These are phyloP conservation scores for Diorhabda elongata DNA, from an alignment of 1,140 invertebrate genomes.

Conservation along the genomic window DNA sequence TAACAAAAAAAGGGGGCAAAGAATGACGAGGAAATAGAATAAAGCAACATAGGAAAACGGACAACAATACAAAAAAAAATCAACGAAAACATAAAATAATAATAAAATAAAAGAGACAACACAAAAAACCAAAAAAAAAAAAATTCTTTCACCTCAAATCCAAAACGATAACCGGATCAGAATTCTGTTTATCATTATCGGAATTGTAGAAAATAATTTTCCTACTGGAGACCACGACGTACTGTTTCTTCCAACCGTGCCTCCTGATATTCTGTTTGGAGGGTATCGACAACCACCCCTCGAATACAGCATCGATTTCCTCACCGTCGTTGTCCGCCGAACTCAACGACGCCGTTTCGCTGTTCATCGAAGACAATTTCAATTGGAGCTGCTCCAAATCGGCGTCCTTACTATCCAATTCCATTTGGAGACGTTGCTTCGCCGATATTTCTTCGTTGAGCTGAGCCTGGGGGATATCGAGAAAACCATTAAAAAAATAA, in stretches of 20 bases:
- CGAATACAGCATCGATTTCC: conserved; percentile 64
- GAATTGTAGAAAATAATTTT: conserved; percentile 98
- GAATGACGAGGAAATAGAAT: background rate
- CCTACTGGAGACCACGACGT: conserved; percentile 92
- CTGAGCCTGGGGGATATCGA: conserved; percentile 44
- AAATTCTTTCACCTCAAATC: conserved; percentile 80
- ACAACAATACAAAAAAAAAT: background rate
- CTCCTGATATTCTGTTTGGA: conserved; percentile 92
- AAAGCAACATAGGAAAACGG: background rate
- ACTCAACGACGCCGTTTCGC: conserved; percentile 85
- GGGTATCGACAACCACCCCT: conserved; percentile 94
- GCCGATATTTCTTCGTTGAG: conserved; percentile 64
- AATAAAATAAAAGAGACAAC: background rate
- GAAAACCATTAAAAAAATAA: background rate
- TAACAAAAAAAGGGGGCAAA: background rate
- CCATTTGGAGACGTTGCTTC: conserved; percentile 84
- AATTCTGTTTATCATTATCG: conserved; percentile 91
- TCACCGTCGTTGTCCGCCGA: conserved; percentile 84
- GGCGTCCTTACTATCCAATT: conserved; percentile 91
- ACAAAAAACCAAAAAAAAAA: background rate
- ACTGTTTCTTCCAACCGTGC: conserved; percentile 96
- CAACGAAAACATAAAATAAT: background rate
- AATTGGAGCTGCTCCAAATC: conserved; percentile 90
- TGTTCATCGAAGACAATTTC: conserved; percentile 70
- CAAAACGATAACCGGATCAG: conserved; percentile 89